These are phyloP conservation scores for Papilio polyxenes DNA, from an alignment of 1,140 invertebrate genomes.

Conservation along the genomic window DNA sequence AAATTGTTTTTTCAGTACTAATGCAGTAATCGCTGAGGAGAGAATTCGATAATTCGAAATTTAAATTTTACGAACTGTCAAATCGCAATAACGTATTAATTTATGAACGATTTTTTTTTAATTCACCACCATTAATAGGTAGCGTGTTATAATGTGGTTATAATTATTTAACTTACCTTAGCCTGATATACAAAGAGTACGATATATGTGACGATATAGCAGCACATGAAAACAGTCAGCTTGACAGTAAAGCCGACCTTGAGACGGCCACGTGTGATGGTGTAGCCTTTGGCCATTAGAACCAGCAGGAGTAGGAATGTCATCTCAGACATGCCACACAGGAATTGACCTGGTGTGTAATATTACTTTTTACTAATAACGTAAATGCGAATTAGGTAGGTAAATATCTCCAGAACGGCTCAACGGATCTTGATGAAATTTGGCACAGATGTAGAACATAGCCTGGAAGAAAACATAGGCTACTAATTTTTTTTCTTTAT, in stretches of 20 bases:
- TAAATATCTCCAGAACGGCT: no score
- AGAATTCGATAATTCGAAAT: no score
- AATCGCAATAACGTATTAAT: no score
- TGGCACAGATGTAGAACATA: no score
- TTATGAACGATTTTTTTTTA: no score
- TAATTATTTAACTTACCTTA: constrained; percentile 74
- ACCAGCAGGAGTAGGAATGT: constrained; percentile 89
- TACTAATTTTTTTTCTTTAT: no score
- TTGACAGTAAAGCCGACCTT: constrained; percentile 86
- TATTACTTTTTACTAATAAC: background rate
- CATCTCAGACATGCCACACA: constrained; percentile 87
- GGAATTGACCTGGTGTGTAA: constrained; percentile 83
- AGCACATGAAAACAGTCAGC: constrained; percentile 89
- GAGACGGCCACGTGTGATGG: constrained; percentile 91
- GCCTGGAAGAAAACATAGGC: no score
- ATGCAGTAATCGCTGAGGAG: no score
- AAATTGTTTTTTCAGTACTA: no score
- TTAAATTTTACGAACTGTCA: no score
- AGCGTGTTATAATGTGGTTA: background rate
- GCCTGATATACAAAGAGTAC: constrained; percentile 90
- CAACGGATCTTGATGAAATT: no score
- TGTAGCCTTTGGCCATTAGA: constrained; percentile 93
- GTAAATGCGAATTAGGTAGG: no score
- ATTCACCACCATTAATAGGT: background rate
- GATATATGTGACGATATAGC: constrained; percentile 86